Conservation (phyloP, 2,888 invertebrate genomes). For the Plebejus argus region DNA sequence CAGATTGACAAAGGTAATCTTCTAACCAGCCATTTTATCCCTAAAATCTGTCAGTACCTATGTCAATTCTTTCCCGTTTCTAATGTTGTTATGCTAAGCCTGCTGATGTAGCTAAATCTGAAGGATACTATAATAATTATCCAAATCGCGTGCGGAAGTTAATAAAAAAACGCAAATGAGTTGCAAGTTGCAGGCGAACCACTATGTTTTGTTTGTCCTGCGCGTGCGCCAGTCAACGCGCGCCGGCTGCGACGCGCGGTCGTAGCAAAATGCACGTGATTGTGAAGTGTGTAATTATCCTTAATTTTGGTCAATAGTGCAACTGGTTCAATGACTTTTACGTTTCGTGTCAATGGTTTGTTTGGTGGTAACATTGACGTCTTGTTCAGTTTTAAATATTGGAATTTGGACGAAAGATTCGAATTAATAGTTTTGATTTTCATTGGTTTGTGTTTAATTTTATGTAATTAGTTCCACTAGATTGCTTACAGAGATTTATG, state of each 20-base stretch:
- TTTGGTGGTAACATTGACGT: neutral
- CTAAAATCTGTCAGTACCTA: no score
- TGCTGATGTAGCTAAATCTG: no score
- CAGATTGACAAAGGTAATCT: no score
- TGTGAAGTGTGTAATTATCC: slow-evolving; percentile 1
- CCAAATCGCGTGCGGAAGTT: neutral
- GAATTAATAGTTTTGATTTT: neutral
- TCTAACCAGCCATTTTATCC: no score
- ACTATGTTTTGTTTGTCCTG: slow-evolving; percentile 9
- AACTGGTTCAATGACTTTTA: slow-evolving; percentile 26
- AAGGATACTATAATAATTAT: neutral
- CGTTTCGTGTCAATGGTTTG: slow-evolving; percentile 21
- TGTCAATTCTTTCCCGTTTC: no score
- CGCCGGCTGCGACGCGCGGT: slow-evolving; percentile 3
- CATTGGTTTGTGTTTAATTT: neutral
- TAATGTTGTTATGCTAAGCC: no score
- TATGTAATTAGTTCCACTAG: neutral
- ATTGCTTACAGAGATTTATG: neutral
- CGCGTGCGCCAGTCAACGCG: slow-evolving; percentile 14
- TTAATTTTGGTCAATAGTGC: neutral
- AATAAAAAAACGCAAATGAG: neutral
- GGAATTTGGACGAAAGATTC: neutral
- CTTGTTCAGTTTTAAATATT: neutral
- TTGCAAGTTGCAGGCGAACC: slow-evolving; percentile 33
- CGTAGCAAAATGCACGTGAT: neutral